Evolutionary conservation across 1,140 invertebrate species (phyloP).

Genomic region (Drosophila ironensis): DNA sequence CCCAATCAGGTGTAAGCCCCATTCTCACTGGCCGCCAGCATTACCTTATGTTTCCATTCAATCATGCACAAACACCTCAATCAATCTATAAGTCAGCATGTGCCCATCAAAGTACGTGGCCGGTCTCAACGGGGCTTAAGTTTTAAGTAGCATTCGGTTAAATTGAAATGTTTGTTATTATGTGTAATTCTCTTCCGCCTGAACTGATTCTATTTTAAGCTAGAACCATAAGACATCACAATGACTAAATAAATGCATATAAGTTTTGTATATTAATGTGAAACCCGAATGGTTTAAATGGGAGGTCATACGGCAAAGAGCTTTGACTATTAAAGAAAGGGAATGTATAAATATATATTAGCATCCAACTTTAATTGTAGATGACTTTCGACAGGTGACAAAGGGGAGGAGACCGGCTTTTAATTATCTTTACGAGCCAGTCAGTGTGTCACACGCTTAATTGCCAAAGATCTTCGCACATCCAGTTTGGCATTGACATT

Average conservation of each 20-base stretch:
- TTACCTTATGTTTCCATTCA: not conserved
- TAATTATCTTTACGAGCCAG: too few species aligned
- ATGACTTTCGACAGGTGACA: too few species aligned
- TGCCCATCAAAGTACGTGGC: not conserved
- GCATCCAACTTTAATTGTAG: too few species aligned
- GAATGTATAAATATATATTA: too few species aligned
- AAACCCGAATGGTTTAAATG: too few species aligned
- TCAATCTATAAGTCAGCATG: not conserved
- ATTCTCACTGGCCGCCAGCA: not conserved
- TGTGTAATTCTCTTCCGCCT: slow-evolving; percentile 19
- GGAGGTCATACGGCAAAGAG: too few species aligned
- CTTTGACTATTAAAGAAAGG: too few species aligned
- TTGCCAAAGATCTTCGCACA: too few species aligned
- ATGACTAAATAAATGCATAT: slow-evolving; percentile 36
- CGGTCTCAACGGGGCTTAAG: slow-evolving; percentile 10
- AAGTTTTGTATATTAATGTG: slow-evolving; percentile 22
- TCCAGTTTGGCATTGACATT: slow-evolving; percentile 48
- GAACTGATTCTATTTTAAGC: slow-evolving; percentile 72
- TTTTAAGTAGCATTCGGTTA: slow-evolving; percentile 27
- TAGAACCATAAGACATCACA: slow-evolving; percentile 37
- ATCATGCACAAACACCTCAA: not conserved
- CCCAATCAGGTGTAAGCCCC: slow-evolving; percentile 44
- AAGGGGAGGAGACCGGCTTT: too few species aligned
- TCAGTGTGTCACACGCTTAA: not conserved
- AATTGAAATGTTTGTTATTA: slow-evolving; percentile 9